phyloP scores from a whole-genome alignment of 1,140 invertebrate species.

The Wiebesia pumilae region DNA sequence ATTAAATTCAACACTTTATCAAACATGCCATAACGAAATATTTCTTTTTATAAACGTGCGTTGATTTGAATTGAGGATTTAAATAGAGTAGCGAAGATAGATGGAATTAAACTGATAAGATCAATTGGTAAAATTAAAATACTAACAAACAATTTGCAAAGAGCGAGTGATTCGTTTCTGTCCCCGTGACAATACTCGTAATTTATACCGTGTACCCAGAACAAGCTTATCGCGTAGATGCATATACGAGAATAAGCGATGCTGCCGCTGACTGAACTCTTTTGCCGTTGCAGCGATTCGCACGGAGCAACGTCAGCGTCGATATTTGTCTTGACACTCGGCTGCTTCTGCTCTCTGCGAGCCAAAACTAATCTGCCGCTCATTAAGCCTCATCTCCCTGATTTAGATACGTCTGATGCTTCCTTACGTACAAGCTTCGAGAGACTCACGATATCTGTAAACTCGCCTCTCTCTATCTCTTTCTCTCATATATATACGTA shows the following conservation, averaged over 20 bases:
- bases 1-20: too few relatives aligned
- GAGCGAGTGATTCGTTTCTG: background rate
- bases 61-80: too few relatives aligned
- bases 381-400: conserved; percentile 54
- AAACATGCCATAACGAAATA: too few relatives aligned
- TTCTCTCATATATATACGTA: background rate
- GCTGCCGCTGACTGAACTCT: background rate
- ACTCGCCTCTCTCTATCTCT: conserved; percentile 22
- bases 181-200: background rate
- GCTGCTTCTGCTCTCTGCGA: conserved; percentile 30
- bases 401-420: conserved; percentile 43
- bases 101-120: too few relatives aligned
- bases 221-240: background rate
- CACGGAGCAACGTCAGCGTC: background rate
- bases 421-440: conserved; percentile 32
- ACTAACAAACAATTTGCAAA: background rate
- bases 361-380: conserved; percentile 56
- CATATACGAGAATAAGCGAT: background rate
- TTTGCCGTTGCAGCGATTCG: background rate
- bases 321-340: conserved; percentile 42
- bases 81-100: too few relatives aligned
- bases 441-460: conserved; percentile 15
- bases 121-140: background rate
- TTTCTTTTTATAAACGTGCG: too few relatives aligned
- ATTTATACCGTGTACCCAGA: background rate